Conservation (phyloP, 2,113 vertebrate species). For the Solea solea region DNA sequence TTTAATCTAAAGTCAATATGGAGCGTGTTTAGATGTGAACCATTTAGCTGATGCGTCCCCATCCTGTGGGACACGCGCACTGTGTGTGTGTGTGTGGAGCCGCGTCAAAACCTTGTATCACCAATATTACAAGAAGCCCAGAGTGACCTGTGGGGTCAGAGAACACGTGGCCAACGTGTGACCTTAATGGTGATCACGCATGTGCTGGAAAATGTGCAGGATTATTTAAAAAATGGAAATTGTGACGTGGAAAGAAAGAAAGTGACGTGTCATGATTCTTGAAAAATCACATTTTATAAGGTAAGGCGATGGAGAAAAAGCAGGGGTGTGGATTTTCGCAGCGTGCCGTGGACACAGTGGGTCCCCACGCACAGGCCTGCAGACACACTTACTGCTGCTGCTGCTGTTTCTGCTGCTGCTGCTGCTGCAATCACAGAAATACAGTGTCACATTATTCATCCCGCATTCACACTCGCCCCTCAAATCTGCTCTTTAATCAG, state of each 20-base stretch:
- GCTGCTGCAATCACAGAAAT: constrained; percentile 18
- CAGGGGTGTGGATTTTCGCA: constrained; percentile 24
- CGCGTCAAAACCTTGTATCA: constrained; percentile 23
- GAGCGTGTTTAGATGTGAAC: constrained; percentile 34
- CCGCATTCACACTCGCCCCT: constrained; percentile 16
- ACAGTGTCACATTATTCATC: constrained; percentile 37
- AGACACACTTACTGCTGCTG: not conserved
- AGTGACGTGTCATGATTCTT: constrained; percentile 15
- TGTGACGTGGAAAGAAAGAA: not conserved
- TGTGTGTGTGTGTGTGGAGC: not conserved
- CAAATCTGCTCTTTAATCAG: constrained; percentile 64
- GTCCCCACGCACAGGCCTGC: constrained; percentile 28
- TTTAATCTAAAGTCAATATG: constrained; percentile 50
- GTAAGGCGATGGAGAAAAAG: too few relatives aligned
- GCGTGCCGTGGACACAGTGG: constrained; percentile 5
- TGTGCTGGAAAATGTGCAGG: constrained; percentile 24
- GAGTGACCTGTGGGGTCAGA: constrained; percentile 31
- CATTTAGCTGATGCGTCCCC: constrained; percentile 28
- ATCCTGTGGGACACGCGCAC: constrained; percentile 24
- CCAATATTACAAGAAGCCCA: constrained; percentile 45
- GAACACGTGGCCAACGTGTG: constrained; percentile 43
- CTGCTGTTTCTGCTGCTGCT: not conserved
- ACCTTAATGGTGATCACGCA: constrained; percentile 47
- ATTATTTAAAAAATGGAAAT: not conserved
- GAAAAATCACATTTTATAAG: constrained; percentile 59